phyloP scores from a whole-genome alignment of 2,888 invertebrate species.

The Drosophila setosimentum region DNA sequence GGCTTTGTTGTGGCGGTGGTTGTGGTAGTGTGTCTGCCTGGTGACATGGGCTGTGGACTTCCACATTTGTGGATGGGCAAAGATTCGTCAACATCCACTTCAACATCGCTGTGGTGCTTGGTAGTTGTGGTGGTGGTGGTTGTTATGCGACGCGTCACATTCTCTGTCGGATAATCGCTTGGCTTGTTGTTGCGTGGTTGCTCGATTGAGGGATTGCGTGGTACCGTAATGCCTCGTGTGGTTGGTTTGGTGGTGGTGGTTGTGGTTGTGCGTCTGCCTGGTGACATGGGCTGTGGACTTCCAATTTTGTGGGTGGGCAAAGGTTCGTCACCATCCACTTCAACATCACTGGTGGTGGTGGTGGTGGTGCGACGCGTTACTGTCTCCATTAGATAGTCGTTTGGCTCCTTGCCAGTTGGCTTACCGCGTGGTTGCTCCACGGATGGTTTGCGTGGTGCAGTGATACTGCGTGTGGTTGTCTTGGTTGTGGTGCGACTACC shows the following conservation, averaged over 20 bases:
- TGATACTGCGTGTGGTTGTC: slow-evolving; percentile 14
- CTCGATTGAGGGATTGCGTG: slow-evolving; percentile 15
- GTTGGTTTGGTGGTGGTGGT: slow-evolving; percentile 5
- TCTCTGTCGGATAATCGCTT: neutral
- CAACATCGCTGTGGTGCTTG: slow-evolving; percentile 26
- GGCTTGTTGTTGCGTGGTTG: slow-evolving; percentile 1
- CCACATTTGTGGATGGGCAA: neutral
- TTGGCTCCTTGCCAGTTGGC: slow-evolving; percentile 2
- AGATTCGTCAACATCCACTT: slow-evolving; percentile 17
- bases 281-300: slow-evolving; percentile 20
- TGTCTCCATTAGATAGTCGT: slow-evolving; percentile 6
- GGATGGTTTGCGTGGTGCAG: slow-evolving; percentile 23
- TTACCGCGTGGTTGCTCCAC: slow-evolving; percentile 19
- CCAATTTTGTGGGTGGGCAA: slow-evolving; percentile 15
- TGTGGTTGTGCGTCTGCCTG: slow-evolving; percentile 10
- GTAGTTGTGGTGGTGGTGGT: slow-evolving; percentile 5
- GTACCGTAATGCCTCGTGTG: slow-evolving; percentile 1
- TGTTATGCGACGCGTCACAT: slow-evolving; percentile 9
- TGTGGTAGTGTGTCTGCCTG: slow-evolving; percentile 49
- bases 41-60: slow-evolving; percentile 25
- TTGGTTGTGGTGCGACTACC: slow-evolving; percentile 54
- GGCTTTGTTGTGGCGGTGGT: slow-evolving; percentile 37
- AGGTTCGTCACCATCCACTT: slow-evolving; percentile 53
- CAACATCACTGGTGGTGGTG: slow-evolving; percentile 26
- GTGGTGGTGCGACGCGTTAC: slow-evolving; percentile 16